Percentiles rank a stretch among this genome's conserved stretches.
phyloP scores from a whole-genome alignment of 2,797 vertebrate species.

The Balearica regulorum region DNA sequence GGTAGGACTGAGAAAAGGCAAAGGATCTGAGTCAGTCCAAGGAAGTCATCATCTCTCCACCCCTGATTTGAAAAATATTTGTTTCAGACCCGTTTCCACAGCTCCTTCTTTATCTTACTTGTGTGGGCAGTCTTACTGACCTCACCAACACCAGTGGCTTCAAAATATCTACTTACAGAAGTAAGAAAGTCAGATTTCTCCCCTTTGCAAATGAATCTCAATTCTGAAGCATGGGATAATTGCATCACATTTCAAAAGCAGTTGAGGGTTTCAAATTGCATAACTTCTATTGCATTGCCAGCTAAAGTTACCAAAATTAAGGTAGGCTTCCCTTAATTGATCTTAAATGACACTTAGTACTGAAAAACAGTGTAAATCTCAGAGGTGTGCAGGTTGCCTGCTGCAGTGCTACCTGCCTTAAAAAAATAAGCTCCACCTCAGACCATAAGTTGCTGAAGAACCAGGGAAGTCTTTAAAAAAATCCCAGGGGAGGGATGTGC shows the following conservation, averaged over 20 bases:
- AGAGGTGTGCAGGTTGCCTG: background rate
- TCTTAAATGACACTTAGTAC: background rate
- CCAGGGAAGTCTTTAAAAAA: background rate
- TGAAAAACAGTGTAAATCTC: background rate
- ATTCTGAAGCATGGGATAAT: background rate
- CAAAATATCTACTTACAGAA: background rate
- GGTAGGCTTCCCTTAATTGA: background rate
- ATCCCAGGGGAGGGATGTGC: background rate
- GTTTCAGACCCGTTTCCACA: background rate
- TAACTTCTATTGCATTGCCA: background rate
- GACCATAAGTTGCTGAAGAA: background rate
- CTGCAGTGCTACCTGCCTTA: background rate
- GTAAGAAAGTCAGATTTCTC: background rate
- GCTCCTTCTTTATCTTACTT: background rate
- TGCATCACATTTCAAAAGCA: background rate
- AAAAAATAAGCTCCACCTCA: background rate
- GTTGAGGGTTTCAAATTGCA: accelerated
- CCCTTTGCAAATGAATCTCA: background rate
- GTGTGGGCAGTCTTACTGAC: background rate
- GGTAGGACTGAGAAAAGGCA: background rate
- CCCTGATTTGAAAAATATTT: background rate
- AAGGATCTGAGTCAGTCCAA: background rate
- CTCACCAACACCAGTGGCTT: background rate
- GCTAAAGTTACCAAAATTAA: background rate
- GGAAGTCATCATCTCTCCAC: background rate